A percentile compares a stretch with the other conserved stretches of the same genome.
Conservation (phyloP, 2,797 vertebrate genomes). For the Malurus splendens region DNA sequence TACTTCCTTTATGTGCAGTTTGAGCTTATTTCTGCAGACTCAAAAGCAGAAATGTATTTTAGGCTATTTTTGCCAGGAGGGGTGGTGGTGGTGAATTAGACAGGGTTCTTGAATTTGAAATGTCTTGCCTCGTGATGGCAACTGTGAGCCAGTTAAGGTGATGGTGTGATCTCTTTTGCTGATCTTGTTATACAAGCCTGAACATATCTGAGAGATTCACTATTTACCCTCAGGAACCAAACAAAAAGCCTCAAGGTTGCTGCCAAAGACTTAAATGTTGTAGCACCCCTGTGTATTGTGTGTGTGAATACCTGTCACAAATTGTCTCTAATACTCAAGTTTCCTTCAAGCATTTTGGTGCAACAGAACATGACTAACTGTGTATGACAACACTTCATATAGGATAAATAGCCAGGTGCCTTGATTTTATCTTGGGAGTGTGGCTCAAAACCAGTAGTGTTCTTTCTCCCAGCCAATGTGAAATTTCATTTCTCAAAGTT, state of each 20-base stretch:
- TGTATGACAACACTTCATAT: background rate
- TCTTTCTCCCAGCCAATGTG: background rate
- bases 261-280: background rate
- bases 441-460: background rate
- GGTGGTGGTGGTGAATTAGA: background rate
- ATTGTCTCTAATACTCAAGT: background rate
- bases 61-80: background rate
- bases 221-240: background rate
- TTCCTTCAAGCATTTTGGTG: background rate
- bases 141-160: background rate
- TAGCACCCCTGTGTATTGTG: background rate
- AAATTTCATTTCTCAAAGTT: background rate
- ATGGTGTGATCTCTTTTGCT: background rate
- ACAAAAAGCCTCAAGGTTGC: background rate
- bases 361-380: background rate
- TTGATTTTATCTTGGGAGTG: background rate
- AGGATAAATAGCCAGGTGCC: background rate
- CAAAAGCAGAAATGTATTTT: background rate
- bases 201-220: background rate
- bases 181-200: background rate
- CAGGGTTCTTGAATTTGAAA: background rate
- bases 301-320: background rate
- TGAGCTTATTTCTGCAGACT: background rate
- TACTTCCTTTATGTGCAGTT: constrained; percentile 31
- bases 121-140: constrained; percentile 15